Evolutionary conservation across 2,113 vertebrate species (phyloP), one percentile per base, ranked within the genome.

Genomic region (Scortum barcoo): DNA sequence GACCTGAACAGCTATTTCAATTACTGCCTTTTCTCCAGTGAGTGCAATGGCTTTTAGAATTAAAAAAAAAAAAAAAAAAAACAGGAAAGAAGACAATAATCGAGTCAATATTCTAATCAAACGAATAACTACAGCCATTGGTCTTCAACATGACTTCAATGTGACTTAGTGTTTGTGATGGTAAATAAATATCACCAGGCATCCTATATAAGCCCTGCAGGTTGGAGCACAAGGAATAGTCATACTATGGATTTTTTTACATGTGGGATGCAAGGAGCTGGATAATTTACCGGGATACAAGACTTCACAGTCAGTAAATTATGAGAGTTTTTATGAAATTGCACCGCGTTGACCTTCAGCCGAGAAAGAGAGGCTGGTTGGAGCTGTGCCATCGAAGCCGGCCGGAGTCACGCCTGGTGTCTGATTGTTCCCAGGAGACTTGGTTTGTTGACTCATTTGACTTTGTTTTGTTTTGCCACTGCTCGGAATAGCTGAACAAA

Each of bases 361-460:
- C 20, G 54, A 67, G 13, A 57, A 58, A 26, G n/a, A 73, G 10
- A 62, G 38, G 40, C 22, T 11, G 28, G 40, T 24, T 86, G 86
- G 84, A 84, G 33, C 28, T 12, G 28, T 48, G 76, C 79, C 83
- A 87, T 17, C 11, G 62, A 68, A 28, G 33, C 69, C 70, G 71
- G 76, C 73, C 79, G 7, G 62, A 73, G 50, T 80, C 76, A n/a
- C 19, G 72, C 78, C 65, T 28, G 70, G 26, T 62, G 42, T 87
- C 80, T 69, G 67, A 86, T 84, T 80, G 67, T 76, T 83, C 86
- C 80, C 83, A 5, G 61, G 80, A 81, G 85, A 81, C 83, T 68
- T 26, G 65, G 2, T 84, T 76, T 89, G 84, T 89, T 88, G 85
- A 90, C 86, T 90, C 80, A 73, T 89, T 88, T 91, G 89, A 93